Evolutionary conservation across 1,140 invertebrate species (phyloP).

Genomic region (Diploscapter pachys): DNA sequence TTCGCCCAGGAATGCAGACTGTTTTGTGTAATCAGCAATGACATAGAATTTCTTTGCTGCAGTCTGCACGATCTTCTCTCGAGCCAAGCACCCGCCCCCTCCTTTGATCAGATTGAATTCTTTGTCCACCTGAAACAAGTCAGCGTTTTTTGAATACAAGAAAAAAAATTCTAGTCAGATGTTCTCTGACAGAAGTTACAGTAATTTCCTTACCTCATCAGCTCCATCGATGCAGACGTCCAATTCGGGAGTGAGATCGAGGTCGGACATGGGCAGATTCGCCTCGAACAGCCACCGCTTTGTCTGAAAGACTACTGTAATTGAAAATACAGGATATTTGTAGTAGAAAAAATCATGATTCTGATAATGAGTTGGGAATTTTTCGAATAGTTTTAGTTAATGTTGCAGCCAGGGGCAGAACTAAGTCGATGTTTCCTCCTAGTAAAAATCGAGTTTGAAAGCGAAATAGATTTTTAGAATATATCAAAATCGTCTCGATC

Average conservation of each 20-base stretch:
- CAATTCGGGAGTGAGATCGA: conserved; percentile 37
- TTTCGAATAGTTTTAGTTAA: too few relatives aligned
- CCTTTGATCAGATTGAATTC: conserved; percentile 42
- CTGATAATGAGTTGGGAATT: too few relatives aligned
- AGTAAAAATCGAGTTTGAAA: too few relatives aligned
- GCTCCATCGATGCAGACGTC: conserved; percentile 46
- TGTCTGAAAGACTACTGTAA: conserved; percentile 23
- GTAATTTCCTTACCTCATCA: conserved; percentile 27
- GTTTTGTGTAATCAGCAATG: conserved; percentile 40
- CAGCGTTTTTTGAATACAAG: not conserved
- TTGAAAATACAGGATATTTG: not conserved
- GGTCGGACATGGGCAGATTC: conserved; percentile 37
- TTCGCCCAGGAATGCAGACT: conserved; percentile 36
- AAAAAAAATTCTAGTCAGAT: too few relatives aligned
- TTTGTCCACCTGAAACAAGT: conserved; percentile 26
- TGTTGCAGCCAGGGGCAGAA: too few relatives aligned
- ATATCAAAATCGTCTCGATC: too few relatives aligned
- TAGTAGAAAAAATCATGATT: too few relatives aligned
- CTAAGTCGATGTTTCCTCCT: too few relatives aligned
- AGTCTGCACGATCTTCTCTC: conserved; percentile 42
- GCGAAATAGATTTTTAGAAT: too few relatives aligned
- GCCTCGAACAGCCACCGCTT: conserved; percentile 39
- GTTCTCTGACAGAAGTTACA: too few relatives aligned
- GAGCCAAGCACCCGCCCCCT: conserved; percentile 40
- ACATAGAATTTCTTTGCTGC: conserved; percentile 36